phyloP scores from a whole-genome alignment of 2,113 vertebrate genomes.

The Oncorhynchus clarkii region DNA sequence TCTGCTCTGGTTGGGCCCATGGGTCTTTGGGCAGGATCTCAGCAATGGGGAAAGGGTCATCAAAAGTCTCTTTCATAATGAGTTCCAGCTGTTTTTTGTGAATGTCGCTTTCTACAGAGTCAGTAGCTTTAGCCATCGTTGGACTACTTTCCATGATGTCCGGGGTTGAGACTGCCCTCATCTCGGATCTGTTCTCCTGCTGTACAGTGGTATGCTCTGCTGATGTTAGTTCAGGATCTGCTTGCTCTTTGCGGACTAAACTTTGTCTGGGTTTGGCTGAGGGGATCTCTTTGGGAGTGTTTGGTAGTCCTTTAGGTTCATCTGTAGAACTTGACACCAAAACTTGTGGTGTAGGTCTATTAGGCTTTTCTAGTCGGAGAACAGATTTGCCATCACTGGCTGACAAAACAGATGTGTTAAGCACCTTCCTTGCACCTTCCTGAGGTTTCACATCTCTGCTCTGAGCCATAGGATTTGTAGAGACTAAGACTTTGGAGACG shows the following conservation, averaged over 20 bases:
- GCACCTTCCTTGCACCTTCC: slow-evolving; percentile 22
- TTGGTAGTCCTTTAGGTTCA: slow-evolving; percentile 21
- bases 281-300: slow-evolving; percentile 41
- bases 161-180: not conserved
- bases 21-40: slow-evolving; percentile 46
- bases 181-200: slow-evolving; percentile 5
- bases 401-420: slow-evolving; percentile 9
- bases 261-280: slow-evolving; percentile 66
- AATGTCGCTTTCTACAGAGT: slow-evolving; percentile 10
- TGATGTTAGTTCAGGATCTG: slow-evolving; percentile 29
- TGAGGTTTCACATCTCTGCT: slow-evolving; percentile 21
- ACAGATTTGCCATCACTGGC: slow-evolving; percentile 3
- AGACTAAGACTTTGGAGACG: slow-evolving; percentile 2
- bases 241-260: slow-evolving; percentile 27
- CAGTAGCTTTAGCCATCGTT: not conserved
- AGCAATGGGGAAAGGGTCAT: slow-evolving; percentile 42
- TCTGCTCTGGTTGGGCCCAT: slow-evolving; percentile 40
- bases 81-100: slow-evolving; percentile 9
- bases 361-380: slow-evolving; percentile 15
- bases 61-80: not conserved
- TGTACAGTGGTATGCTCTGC: not conserved
- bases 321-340: slow-evolving; percentile 13
- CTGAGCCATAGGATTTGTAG: slow-evolving; percentile 4
- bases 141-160: not conserved
- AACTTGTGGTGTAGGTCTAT: slow-evolving; percentile 30